Evolutionary conservation across 2,888 invertebrate genomes (phyloP).

Genomic region (Synanthedon vespiformis): DNA sequence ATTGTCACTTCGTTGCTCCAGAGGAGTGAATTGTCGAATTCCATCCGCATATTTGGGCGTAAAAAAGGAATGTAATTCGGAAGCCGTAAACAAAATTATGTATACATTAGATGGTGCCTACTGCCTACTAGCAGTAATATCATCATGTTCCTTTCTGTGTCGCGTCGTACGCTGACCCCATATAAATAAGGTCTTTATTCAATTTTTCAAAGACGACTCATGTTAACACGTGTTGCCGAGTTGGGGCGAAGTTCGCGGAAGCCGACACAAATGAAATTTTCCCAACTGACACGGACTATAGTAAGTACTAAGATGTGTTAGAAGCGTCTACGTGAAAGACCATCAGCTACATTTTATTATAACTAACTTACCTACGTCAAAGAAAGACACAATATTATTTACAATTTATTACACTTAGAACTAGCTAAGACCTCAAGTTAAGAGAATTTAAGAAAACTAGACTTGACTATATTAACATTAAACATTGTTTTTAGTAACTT

Average conservation of each 20-base stretch:
- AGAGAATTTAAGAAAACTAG: no score
- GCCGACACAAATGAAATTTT: constrained; percentile 59
- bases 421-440: no score
- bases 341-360: no score
- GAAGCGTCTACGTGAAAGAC: constrained; percentile 6
- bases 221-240: constrained; percentile 62
- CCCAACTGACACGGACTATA: constrained; percentile 42
- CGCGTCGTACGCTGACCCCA: constrained; percentile 58
- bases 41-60: constrained; percentile 2
- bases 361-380: no score
- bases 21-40: constrained; percentile 4
- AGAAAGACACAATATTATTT: no score
- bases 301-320: constrained; percentile 10
- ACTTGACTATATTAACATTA: no score
- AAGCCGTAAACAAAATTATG: constrained; percentile 60
- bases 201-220: constrained; percentile 63
- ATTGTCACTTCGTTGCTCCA: no score
- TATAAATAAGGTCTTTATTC: constrained; percentile 65
- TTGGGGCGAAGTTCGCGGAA: constrained; percentile 44
- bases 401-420: no score
- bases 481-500: no score
- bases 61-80: constrained; percentile 25
- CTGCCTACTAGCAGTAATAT: constrained; percentile 50
- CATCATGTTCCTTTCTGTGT: constrained; percentile 58
- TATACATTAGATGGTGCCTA: constrained; percentile 49